Percentiles rank a stretch among this genome's conserved stretches.
These are phyloP conservation scores for Thermophis baileyi DNA, from an alignment of 2,113 vertebrate species.

Conservation along the genomic window DNA sequence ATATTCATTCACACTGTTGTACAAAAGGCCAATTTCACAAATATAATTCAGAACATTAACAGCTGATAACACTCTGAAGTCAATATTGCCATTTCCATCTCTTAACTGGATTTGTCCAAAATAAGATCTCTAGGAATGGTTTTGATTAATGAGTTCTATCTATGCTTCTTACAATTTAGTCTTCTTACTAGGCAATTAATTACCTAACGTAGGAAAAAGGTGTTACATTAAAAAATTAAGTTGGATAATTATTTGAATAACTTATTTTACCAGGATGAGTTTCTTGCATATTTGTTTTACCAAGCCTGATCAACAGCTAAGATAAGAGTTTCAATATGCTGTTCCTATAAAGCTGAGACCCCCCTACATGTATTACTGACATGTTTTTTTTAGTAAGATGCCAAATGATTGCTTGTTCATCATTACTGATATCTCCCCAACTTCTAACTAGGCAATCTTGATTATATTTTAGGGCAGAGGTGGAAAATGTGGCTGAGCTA, in stretches of 20 bases:
- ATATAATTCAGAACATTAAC: constrained; percentile 62
- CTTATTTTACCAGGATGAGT: neutral
- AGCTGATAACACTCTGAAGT: constrained; percentile 52
- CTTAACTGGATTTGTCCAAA: neutral
- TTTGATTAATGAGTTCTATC: neutral
- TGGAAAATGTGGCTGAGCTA: neutral
- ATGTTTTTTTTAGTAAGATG: neutral
- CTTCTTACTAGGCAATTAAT: neutral
- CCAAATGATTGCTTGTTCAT: neutral
- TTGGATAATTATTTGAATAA: neutral
- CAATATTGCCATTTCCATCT: constrained; percentile 15
- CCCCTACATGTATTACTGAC: neutral
- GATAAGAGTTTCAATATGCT: neutral
- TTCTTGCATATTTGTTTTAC: neutral
- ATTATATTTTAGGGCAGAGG: neutral
- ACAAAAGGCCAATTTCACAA: constrained; percentile 72
- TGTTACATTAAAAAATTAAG: neutral
- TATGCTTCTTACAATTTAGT: neutral
- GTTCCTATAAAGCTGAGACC: neutral
- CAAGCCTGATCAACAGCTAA: neutral
- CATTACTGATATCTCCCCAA: neutral
- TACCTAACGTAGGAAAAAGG: neutral
- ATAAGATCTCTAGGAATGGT: neutral
- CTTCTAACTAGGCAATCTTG: neutral
- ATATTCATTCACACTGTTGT: constrained; percentile 59